Base-by-base conservation (phyloP, 2,797 vertebrate species). In the Neostethus bicornis region DNA sequence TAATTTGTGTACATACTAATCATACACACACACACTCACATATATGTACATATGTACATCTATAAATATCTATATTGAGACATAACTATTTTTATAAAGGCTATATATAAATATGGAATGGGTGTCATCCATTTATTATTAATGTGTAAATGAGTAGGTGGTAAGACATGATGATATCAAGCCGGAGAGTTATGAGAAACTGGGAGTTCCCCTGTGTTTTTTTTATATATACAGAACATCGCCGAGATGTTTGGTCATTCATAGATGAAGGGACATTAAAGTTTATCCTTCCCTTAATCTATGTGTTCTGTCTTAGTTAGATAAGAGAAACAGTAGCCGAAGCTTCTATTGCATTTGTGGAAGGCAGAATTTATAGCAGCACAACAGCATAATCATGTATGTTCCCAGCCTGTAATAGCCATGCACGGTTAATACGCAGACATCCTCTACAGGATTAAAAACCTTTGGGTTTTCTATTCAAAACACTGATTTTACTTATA, bases 161-260 rank as follows among this genome's bases (percentile, higher is more conserved):
- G 69, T 53, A 73, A 81, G 75, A 72, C 66, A 76, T 72, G 80
- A 85, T 72, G 75, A 85, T 79, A 83, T 24, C 63, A 60, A 61
- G 57, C 71, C 75, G 62, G 10, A 73, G 67, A 73, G 62, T 75
- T 66, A 29, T 62, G 59, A 61, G 68, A 63, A 75, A 60, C 60
- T 70, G 66, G 70, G 67, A 80, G 67, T 47, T 70, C 62, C 70
- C 62, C 49, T 62, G 38, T 70, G 63, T 77, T 74, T 66, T 23
- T 23, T 23, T 23, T 23, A 23, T 64, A 75, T 73, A 80, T 61
- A 52, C 51, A 75, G n/a, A 55, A 73, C 7, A 8, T 29, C 65
- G 55, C 67, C 73, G 62, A 64, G 23, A 35, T 70, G 35, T 63
- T 39, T 64, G 70, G 44, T 67, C 69, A 71, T 69, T 80, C 58